Percentiles rank a stretch among this genome's conserved stretches.
These are phyloP conservation scores for Natrix natrix DNA, from an alignment of 2,797 vertebrate species.

Conservation along the genomic window DNA sequence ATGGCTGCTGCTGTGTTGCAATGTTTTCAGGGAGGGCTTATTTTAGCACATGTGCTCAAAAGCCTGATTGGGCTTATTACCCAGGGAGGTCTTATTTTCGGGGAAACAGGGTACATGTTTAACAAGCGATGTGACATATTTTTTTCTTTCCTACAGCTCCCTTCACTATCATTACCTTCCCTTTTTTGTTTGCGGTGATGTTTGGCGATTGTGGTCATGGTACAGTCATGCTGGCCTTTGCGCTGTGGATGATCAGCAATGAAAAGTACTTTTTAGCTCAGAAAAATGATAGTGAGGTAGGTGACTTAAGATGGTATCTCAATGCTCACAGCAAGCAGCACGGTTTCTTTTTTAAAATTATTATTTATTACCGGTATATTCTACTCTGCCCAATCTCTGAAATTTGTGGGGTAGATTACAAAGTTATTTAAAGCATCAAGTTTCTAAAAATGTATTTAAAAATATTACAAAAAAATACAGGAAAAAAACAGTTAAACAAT, in stretches of 20 bases:
- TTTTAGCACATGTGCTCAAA: too few relatives aligned
- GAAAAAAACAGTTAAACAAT: background rate
- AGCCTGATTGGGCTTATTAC: too few relatives aligned
- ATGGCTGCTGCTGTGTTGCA: too few relatives aligned
- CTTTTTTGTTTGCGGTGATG: constrained; percentile 87
- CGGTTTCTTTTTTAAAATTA: too few relatives aligned
- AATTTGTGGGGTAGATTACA: background rate
- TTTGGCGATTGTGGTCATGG: constrained; percentile 83
- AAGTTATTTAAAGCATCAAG: background rate
- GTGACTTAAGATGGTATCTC: constrained; percentile 25
- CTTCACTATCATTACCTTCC: constrained; percentile 81
- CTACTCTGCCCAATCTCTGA: background rate
- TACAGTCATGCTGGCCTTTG: constrained; percentile 72
- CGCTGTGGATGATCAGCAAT: constrained; percentile 77
- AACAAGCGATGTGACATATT: background rate
- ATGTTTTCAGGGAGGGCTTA: too few relatives aligned
- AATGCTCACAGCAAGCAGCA: background rate
- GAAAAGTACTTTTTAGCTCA: constrained; percentile 70
- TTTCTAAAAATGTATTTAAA: background rate
- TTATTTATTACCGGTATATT: background rate
- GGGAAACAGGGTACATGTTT: background rate
- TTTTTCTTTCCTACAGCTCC: constrained; percentile 67
- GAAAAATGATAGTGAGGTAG: constrained; percentile 75
- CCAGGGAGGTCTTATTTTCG: too few relatives aligned
- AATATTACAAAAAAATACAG: background rate